These are phyloP conservation scores for Corythucha ciliata DNA, from an alignment of 2,888 invertebrate genomes.

Conservation along the genomic window DNA sequence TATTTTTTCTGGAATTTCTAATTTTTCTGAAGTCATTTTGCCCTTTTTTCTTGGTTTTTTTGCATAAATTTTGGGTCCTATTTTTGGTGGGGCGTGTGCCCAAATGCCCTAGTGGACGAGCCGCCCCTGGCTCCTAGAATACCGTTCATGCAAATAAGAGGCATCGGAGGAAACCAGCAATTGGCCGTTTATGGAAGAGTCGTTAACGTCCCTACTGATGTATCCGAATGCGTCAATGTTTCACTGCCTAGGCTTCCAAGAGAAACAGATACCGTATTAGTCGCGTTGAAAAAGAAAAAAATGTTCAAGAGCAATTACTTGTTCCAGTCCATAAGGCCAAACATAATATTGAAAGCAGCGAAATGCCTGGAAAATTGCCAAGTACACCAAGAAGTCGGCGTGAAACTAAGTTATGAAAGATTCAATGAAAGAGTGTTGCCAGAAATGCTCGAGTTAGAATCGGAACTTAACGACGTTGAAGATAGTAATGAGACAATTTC, in stretches of 20 bases:
- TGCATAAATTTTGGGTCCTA: too few relatives aligned
- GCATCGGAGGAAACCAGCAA: slow-evolving; percentile 2
- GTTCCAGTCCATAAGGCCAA: slow-evolving; percentile 10
- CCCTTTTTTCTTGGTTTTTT: too few relatives aligned
- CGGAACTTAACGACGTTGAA: not conserved
- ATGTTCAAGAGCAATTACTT: not conserved
- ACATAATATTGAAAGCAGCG: slow-evolving; percentile 11
- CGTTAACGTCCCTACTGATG: slow-evolving; percentile 18
- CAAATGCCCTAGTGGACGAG: too few relatives aligned
- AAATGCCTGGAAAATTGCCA: slow-evolving; percentile 3
- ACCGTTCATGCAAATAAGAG: slow-evolving; percentile 14
- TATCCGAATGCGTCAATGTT: slow-evolving; percentile 5
- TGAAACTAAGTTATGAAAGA: not conserved
- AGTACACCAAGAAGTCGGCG: slow-evolving; percentile 6
- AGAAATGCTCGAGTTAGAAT: not conserved
- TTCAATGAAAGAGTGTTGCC: not conserved
- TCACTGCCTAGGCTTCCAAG: slow-evolving; percentile 11
- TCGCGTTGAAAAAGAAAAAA: slow-evolving; percentile 10
- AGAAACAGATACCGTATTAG: slow-evolving; percentile 6
- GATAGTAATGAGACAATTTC: not conserved
- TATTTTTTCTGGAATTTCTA: too few relatives aligned
- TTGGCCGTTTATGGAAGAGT: slow-evolving; percentile 11
- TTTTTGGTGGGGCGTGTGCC: too few relatives aligned
- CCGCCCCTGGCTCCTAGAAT: slow-evolving; percentile 15
- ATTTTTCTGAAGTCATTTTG: too few relatives aligned